Percentiles rank a stretch among this genome's conserved stretches.
phyloP scores from a whole-genome alignment of 1,140 invertebrate genomes.

The Tetramorium parvispinum region DNA sequence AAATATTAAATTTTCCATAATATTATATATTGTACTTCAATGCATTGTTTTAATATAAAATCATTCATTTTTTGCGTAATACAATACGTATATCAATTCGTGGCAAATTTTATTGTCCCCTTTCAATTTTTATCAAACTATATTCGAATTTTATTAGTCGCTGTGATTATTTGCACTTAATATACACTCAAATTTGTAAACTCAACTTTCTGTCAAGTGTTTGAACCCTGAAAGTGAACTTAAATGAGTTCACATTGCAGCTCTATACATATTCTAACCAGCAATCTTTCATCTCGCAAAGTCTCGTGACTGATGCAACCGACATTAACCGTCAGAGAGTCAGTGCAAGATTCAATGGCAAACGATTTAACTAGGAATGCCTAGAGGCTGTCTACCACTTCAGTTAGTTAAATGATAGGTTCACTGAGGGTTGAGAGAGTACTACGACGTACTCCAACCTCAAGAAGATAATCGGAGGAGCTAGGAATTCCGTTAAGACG shows the following conservation, averaged over 20 bases:
- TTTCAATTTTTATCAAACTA: neutral
- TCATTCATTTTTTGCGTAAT: neutral
- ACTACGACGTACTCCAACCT: constrained; percentile 41
- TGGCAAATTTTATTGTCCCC: neutral
- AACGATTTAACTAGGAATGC: constrained; percentile 57
- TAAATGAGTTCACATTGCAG: neutral
- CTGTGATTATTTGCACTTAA: neutral
- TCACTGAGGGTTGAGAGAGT: constrained; percentile 31
- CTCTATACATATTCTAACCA: constrained; percentile 1
- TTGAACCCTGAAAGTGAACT: neutral
- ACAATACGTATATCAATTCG: neutral
- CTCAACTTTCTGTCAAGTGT: neutral
- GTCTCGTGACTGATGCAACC: neutral
- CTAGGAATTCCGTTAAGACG: constrained; percentile 37
- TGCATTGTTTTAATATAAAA: neutral
- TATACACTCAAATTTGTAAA: neutral
- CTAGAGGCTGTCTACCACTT: constrained; percentile 45
- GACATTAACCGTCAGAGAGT: constrained; percentile 34
- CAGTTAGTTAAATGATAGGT: constrained; percentile 36
- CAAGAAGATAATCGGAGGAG: constrained; percentile 58
- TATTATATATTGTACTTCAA: neutral
- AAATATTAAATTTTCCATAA: neutral
- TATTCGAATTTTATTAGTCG: neutral
- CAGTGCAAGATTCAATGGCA: constrained; percentile 43
- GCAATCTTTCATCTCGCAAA: constrained; percentile 22